Conservation (phyloP, 2,797 vertebrate species). For the Aratinga solstitialis region DNA sequence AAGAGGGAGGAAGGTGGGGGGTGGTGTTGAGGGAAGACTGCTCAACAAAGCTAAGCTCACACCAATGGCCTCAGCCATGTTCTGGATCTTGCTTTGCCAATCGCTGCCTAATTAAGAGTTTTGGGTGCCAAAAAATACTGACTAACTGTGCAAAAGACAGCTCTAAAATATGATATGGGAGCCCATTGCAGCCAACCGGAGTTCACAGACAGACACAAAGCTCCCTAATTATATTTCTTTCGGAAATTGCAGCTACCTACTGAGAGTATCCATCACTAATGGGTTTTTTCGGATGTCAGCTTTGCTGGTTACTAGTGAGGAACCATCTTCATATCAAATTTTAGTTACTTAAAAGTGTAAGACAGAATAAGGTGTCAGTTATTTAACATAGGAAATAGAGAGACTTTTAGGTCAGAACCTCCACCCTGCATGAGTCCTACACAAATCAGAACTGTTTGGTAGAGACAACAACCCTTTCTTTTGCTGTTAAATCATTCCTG, state of each 20-base stretch:
- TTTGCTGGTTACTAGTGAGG: not conserved
- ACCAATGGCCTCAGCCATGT: not conserved
- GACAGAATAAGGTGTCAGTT: not conserved
- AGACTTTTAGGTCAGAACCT: not conserved
- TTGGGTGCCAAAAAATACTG: not conserved
- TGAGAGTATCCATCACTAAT: not conserved
- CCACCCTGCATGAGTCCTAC: not conserved
- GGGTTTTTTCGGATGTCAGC: not conserved
- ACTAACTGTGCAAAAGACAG: conserved; percentile 3
- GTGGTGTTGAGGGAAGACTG: not conserved
- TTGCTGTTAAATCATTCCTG: not conserved
- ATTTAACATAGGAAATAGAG: not conserved
- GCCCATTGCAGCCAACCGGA: not conserved
- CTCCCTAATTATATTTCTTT: conserved; percentile 9
- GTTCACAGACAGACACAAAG: conserved; percentile 1
- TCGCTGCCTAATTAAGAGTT: conserved; percentile 17
- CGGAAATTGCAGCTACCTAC: conserved; percentile 9
- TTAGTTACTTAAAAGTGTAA: not conserved
- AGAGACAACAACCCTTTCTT: not conserved
- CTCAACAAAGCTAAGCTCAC: not conserved
- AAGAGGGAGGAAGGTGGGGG: not conserved
- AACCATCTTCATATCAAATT: not conserved
- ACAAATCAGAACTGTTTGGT: not conserved
- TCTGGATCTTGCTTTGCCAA: not conserved
- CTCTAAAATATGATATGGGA: conserved; percentile 17